Evolutionary conservation across 2,888 invertebrate species (phyloP), one percentile per base, ranked within the genome.

Genomic region (Ferrisia virgata): DNA sequence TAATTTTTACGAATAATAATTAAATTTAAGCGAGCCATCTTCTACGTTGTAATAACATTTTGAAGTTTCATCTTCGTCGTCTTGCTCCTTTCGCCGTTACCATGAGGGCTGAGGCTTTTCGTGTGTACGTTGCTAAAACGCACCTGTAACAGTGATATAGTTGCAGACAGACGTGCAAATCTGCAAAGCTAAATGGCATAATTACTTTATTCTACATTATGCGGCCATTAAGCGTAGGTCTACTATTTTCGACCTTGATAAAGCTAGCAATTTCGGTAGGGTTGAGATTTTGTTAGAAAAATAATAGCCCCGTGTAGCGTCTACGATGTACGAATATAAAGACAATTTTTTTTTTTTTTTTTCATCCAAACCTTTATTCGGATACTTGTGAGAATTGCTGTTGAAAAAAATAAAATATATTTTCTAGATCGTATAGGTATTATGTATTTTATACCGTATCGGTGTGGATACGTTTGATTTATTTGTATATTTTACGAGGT

Each of bases 1-100:
- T 64, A 64, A 64, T 64, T 64, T 64, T 64, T 64, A 64, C 58
- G 58, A 64, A 64, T 64, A 64, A 64, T 64, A 64, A 64, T 64
- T 64, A 64, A 64, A 64, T 64, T 64, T 64, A 64, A 64, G 58
- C 22, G 58, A 64, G 58, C 58, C 58, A 64, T 64, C 58, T 64
- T 64, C 28, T 64, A n/a, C n/a, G 9, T 22, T 25, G 58, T 64
- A 64, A 47, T 64, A 64, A 64, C 58, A 28, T 64, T 64, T 64
- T 28, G 18, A 47, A 47, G 47, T 64, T 64, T 64, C 13, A 11
- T 43, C 2, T 13, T 13, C 43, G 43, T 3, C 13, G 43, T 11
- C 43, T 5, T 4, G 36, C 36, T 8, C 36, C 36, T 8, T 8
- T 4, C 36, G 5, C 36, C 36, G 5, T 36, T 36, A 36, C 36